Percentiles rank a stretch among this genome's conserved stretches.
Conservation (phyloP, 2,797 vertebrate genomes). For the Lophotriccus pileatus region DNA sequence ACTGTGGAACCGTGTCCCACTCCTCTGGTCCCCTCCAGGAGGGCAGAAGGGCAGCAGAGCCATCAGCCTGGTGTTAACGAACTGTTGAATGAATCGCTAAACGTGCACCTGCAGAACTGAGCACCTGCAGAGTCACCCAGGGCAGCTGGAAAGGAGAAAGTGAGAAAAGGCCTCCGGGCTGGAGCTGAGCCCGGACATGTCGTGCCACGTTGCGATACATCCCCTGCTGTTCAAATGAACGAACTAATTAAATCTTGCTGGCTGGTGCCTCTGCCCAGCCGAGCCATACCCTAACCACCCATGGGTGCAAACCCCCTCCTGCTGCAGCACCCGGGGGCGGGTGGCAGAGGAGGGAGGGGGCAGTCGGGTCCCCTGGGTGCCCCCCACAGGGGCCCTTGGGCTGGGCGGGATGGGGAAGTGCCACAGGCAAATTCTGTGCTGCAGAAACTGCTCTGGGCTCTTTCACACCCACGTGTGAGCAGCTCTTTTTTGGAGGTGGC, state of each 20-base stretch:
- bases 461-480: not conserved
- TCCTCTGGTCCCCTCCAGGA: not conserved
- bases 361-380: not conserved
- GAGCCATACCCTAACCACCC: not conserved
- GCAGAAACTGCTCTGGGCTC: not conserved
- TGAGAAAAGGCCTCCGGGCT: not conserved
- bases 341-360: not conserved
- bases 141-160: conserved; percentile 4
- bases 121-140: not conserved
- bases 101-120: not conserved
- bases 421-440: not conserved
- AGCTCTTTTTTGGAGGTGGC: not conserved
- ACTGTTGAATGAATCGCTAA: not conserved
- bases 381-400: not conserved
- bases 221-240: not conserved
- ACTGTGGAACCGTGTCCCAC: not conserved
- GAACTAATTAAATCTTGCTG: not conserved
- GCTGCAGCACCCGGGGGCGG: not conserved
- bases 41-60: not conserved
- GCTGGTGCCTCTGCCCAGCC: not conserved
- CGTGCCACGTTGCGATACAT: rapidly evolving
- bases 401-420: not conserved
- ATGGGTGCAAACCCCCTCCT: not conserved
- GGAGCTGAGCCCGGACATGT: not conserved
- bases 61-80: conserved; percentile 1